These are phyloP conservation scores for Acronicta aceris DNA, from an alignment of 2,888 invertebrate species.

Conservation along the genomic window DNA sequence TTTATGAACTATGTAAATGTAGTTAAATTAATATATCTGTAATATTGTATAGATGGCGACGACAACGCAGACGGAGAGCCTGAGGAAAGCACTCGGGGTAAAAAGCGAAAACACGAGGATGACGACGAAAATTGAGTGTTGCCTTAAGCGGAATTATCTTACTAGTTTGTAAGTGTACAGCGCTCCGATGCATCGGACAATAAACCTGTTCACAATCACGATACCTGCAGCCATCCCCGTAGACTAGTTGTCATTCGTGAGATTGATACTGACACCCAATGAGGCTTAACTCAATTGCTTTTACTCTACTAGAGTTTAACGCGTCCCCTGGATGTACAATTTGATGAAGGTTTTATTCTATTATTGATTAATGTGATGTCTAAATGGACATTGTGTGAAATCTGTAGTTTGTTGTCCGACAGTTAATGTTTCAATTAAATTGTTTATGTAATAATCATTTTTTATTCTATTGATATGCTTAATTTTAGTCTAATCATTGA, in stretches of 20 bases:
- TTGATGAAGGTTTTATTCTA: constrained; percentile 67
- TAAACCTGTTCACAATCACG: constrained; percentile 76
- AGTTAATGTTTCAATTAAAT: constrained; percentile 87
- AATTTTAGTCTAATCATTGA: constrained; percentile 84
- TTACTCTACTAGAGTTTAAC: constrained; percentile 58
- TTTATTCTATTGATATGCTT: constrained; percentile 88
- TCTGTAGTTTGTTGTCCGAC: constrained; percentile 88
- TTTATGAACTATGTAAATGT: not conserved
- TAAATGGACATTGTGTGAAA: constrained; percentile 75
- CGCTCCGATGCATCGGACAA: constrained; percentile 87
- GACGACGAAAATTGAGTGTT: constrained; percentile 87
- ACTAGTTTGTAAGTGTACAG: constrained; percentile 88
- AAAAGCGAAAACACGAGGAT: constrained; percentile 90
- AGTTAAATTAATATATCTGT: not conserved
- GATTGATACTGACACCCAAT: constrained; percentile 66
- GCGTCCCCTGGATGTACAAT: constrained; percentile 55
- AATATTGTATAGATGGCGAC: constrained; percentile 75
- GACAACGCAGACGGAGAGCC: constrained; percentile 78
- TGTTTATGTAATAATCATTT: constrained; percentile 87
- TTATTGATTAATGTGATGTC: constrained; percentile 75
- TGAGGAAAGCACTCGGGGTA: constrained; percentile 89
- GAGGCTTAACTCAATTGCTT: constrained; percentile 66
- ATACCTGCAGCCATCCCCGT: constrained; percentile 69
- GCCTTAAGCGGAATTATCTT: constrained; percentile 86
- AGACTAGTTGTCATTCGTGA: constrained; percentile 82